phyloP scores from a whole-genome alignment of 37 sponge, comb jelly and placozoan species.

The Oopsacas minuta region DNA sequence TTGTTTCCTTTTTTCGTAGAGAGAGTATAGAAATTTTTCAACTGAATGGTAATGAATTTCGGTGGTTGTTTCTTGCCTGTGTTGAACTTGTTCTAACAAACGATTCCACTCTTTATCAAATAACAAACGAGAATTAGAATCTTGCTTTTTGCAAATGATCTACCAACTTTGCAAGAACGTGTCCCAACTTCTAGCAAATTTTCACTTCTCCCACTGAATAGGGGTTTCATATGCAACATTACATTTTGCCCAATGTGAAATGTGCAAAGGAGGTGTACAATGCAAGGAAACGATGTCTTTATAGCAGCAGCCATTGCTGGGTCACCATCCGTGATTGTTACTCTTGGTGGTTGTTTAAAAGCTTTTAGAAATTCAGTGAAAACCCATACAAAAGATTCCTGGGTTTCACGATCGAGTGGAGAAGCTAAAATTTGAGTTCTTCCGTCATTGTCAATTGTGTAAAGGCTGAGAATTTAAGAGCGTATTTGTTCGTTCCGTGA shows the following conservation, averaged over 20 bases:
- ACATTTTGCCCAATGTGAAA: no score
- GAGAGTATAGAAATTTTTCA: background rate
- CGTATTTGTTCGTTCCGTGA: background rate
- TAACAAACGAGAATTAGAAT: background rate
- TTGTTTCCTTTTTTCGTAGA: background rate
- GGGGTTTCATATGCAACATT: background rate
- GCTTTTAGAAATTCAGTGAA: background rate
- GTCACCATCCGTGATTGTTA: background rate
- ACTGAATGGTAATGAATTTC: background rate
- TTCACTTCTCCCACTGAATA: background rate
- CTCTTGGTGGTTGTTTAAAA: background rate
- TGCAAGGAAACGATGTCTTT: background rate
- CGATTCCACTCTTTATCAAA: background rate
- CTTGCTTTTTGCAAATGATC: background rate
- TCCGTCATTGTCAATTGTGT: background rate
- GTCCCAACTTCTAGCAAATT: background rate
- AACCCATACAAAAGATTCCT: background rate
- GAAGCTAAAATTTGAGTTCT: background rate
- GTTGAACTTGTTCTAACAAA: background rate
- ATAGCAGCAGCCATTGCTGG: background rate
- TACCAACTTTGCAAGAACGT: background rate
- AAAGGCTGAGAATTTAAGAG: background rate
- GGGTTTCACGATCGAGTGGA: background rate
- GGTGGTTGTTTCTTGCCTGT: background rate
- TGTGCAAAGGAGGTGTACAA: background rate